phyloP scores from a whole-genome alignment of 1,140 invertebrate species.

The Chymomyza costata region DNA sequence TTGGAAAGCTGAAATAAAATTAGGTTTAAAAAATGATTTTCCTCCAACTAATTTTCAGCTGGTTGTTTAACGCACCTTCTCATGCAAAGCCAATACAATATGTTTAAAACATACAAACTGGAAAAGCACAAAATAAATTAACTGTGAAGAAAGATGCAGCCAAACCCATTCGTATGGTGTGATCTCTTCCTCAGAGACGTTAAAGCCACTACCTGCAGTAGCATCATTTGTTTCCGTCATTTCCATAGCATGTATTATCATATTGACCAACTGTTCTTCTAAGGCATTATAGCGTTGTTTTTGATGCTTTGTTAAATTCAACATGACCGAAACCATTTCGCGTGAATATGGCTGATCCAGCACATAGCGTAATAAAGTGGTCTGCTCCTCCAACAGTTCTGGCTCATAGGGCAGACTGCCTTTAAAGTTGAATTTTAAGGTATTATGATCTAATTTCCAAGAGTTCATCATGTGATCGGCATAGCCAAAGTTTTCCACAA shows the following conservation, averaged over 20 bases:
- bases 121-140: constrained; percentile 97
- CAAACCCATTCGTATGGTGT: constrained; percentile 82
- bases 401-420: constrained; percentile 94
- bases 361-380: constrained; percentile 90
- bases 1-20: constrained; percentile 80
- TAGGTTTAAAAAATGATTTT: constrained; percentile 11
- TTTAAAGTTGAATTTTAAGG: constrained; percentile 91
- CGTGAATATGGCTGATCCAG: constrained; percentile 96
- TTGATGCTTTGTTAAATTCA: constrained; percentile 87
- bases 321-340: constrained; percentile 96
- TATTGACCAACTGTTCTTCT: constrained; percentile 94
- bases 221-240: constrained; percentile 83
- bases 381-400: constrained; percentile 93
- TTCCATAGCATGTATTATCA: constrained; percentile 95
- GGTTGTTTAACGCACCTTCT: constrained; percentile 79
- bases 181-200: constrained; percentile 63
- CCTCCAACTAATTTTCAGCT: no score
- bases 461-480: constrained; percentile 91
- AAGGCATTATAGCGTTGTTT: constrained; percentile 92
- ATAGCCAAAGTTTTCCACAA: constrained; percentile 94
- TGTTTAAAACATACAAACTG: constrained; percentile 95
- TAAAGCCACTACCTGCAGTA: constrained; percentile 60
- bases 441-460: constrained; percentile 92
- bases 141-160: constrained; percentile 94
- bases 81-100: constrained; percentile 91